Evolutionary conservation across 2,888 invertebrate species (phyloP).

Genomic region (Serrognathus titanus): DNA sequence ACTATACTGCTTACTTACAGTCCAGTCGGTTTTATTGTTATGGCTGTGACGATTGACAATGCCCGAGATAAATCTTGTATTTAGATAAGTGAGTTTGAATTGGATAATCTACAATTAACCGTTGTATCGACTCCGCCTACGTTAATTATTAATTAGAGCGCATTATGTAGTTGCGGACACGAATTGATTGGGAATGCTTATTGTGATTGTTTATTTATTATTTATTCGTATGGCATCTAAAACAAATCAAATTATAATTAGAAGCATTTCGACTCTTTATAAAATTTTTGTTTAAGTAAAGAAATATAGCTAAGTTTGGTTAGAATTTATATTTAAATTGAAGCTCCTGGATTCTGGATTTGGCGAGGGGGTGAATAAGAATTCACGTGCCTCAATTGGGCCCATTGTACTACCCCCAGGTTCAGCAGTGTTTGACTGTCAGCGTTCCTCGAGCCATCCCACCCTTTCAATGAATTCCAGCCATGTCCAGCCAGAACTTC

Average conservation of each 20-base stretch:
- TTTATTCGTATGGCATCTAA: not conserved
- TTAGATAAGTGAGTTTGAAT: constrained; percentile 37
- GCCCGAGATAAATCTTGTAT: constrained; percentile 41
- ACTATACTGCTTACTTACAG: constrained; percentile 18
- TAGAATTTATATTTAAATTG: no score
- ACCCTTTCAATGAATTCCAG: no score
- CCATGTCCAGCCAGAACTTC: no score
- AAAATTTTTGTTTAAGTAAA: no score
- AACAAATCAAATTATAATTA: not conserved
- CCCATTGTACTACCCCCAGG: no score
- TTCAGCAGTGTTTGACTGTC: no score
- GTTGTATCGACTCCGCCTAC: constrained; percentile 24
- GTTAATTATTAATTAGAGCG: not conserved
- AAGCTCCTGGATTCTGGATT: no score
- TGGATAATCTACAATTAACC: constrained; percentile 34
- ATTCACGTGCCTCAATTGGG: no score
- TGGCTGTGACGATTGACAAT: constrained; percentile 40
- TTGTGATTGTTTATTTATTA: not conserved
- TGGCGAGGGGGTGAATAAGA: no score
- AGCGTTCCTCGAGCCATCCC: no score
- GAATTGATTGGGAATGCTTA: not conserved
- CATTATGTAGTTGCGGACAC: not conserved
- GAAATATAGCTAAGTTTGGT: no score
- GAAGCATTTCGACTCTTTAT: no score
- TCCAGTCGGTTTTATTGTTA: constrained; percentile 40